phyloP scores from a whole-genome alignment of 2,113 vertebrate species.

The Pollimyrus isidori region DNA sequence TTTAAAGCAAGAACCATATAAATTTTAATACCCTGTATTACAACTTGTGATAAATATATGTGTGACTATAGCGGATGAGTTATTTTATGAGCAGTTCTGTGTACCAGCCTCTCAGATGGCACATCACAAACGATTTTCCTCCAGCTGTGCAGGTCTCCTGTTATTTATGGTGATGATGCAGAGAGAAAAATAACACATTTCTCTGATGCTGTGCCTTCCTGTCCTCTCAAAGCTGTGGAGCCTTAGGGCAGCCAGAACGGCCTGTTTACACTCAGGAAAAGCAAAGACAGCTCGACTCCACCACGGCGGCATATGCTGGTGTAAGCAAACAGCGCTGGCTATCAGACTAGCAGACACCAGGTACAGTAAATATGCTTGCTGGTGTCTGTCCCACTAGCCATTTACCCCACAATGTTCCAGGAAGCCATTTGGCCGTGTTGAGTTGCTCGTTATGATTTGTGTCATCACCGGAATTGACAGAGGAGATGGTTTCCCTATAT shows the following conservation, averaged over 20 bases:
- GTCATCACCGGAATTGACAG: too few species aligned
- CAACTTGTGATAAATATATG: constrained; percentile 5
- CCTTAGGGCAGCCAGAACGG: not conserved
- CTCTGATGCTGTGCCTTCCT: constrained; percentile 18
- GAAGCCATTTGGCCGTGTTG: constrained; percentile 27
- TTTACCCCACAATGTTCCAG: constrained; percentile 14
- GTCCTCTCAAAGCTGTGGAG: not conserved
- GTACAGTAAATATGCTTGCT: not conserved
- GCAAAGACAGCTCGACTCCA: constrained; percentile 32
- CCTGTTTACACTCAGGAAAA: constrained; percentile 22
- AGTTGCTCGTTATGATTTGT: not conserved
- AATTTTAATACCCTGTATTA: constrained; percentile 2
- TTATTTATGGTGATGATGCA: constrained; percentile 28
- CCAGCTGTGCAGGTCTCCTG: constrained; percentile 32
- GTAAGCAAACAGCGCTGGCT: constrained; percentile 4
- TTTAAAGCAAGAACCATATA: constrained; percentile 3
- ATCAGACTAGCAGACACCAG: not conserved
- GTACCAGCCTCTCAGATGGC: constrained; percentile 16
- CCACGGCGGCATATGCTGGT: constrained; percentile 8
- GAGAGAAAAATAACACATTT: constrained; percentile 17
- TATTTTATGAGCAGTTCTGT: constrained; percentile 30
- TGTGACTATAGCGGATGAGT: constrained; percentile 20
- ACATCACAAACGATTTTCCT: constrained; percentile 17
- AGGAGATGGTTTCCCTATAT: not conserved
- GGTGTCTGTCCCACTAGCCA: constrained; percentile 8